phyloP scores from a whole-genome alignment of 2,797 vertebrate species.

The Chromis chromis region DNA sequence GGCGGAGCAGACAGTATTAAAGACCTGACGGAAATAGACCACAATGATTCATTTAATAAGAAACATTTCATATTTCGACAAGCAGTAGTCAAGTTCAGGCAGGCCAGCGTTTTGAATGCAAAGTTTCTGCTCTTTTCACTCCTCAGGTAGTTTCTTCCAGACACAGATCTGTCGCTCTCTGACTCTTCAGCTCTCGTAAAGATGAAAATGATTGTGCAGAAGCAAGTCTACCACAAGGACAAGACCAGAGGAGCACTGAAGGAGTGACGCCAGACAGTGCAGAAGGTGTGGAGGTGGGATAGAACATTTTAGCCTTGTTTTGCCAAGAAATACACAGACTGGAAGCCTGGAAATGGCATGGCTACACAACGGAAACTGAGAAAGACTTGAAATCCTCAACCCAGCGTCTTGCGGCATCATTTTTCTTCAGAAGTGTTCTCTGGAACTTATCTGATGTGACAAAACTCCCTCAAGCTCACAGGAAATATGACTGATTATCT shows the following conservation, averaged over 20 bases:
- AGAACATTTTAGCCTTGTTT: no score
- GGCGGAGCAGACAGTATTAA: constrained; percentile 10
- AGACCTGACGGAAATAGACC: constrained; percentile 27
- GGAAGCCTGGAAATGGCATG: no score
- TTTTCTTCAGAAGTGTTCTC: no score
- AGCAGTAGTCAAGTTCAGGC: constrained; percentile 17
- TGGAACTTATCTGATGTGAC: background rate
- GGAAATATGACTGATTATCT: background rate
- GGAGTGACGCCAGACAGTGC: background rate
- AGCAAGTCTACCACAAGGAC: background rate
- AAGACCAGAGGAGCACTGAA: constrained; percentile 10
- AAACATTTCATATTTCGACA: no score
- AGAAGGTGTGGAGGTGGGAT: no score
- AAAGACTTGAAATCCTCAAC: no score
- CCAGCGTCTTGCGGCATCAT: no score
- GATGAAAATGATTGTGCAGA: constrained; percentile 51
- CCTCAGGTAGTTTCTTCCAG: constrained; percentile 62
- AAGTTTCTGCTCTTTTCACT: constrained; percentile 79
- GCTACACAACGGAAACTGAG: no score
- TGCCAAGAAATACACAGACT: no score
- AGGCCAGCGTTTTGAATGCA: constrained; percentile 57
- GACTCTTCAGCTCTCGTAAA: constrained; percentile 39
- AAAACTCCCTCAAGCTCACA: background rate
- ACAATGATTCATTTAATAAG: no score
- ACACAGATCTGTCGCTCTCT: constrained; percentile 45